These are phyloP conservation scores for Numenius phaeopus DNA, from an alignment of 2,797 vertebrate genomes.

Conservation along the genomic window DNA sequence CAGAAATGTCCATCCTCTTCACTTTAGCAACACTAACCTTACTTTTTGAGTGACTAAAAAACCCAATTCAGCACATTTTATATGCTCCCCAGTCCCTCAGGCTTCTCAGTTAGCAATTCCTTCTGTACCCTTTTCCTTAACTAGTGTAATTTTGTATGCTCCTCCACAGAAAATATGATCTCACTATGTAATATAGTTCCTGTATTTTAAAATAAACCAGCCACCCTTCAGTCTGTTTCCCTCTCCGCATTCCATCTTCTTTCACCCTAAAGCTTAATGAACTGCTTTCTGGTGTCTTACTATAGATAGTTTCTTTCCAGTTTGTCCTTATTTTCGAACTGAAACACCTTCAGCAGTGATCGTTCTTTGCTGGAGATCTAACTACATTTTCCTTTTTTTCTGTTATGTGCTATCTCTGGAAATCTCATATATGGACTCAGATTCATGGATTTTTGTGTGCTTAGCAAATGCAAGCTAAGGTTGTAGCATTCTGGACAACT, in stretches of 20 bases:
- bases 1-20: neutral
- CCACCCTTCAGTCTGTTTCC: neutral
- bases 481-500: neutral
- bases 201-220: neutral
- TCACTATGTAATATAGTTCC: neutral
- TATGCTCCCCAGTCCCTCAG: neutral
- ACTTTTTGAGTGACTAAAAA: neutral
- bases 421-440: neutral
- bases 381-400: neutral
- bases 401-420: neutral
- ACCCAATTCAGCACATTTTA: neutral
- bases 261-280: neutral
- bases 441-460: neutral
- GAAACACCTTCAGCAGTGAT: neutral
- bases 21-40: neutral
- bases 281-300: neutral
- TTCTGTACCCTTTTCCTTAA: neutral
- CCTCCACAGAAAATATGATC: neutral
- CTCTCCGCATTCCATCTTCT: neutral
- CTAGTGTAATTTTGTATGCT: neutral
- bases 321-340: neutral
- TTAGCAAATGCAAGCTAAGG: neutral
- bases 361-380: neutral
- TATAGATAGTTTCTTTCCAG: neutral
- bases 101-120: neutral